Conservation (phyloP, 2,888 invertebrate species). For the Trichopoda pennipes region DNA sequence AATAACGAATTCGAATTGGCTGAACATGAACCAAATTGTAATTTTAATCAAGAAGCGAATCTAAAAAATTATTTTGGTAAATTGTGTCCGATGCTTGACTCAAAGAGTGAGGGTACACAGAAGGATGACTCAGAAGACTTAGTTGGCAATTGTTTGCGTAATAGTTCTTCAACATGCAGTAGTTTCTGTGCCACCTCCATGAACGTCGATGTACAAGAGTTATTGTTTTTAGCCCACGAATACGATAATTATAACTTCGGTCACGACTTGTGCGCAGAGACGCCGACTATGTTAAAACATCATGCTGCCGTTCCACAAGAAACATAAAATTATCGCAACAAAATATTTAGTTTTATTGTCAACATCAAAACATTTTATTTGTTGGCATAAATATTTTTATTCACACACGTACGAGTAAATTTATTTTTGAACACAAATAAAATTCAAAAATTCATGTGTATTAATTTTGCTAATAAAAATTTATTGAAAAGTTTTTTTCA, state of each 20-base stretch:
- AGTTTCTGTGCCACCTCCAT: conserved; percentile 27
- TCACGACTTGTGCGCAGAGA: conserved; percentile 15
- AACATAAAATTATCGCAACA: background rate
- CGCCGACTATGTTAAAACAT: background rate
- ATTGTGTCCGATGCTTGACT: conserved; percentile 54
- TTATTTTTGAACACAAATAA: no score
- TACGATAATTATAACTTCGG: conserved; percentile 25
- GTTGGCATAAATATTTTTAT: no score
- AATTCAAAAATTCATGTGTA: no score
- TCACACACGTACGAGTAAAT: no score
- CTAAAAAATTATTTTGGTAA: conserved; percentile 72
- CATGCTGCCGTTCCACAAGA: background rate
- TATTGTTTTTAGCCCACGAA: conserved; percentile 29
- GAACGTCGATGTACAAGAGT: conserved; percentile 46
- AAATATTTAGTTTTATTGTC: no score
- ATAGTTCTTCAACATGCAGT: conserved; percentile 26
- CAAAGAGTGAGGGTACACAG: background rate
- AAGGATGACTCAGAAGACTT: conserved; percentile 19
- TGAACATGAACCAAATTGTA: conserved; percentile 43
- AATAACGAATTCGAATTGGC: conserved; percentile 66
- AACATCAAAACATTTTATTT: no score
- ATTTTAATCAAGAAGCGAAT: conserved; percentile 52
- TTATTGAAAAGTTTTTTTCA: no score
- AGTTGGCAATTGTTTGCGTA: conserved; percentile 7
- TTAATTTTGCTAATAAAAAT: no score